phyloP scores from a whole-genome alignment of 2,888 invertebrate species.

The Neocrepidodera transversa region DNA sequence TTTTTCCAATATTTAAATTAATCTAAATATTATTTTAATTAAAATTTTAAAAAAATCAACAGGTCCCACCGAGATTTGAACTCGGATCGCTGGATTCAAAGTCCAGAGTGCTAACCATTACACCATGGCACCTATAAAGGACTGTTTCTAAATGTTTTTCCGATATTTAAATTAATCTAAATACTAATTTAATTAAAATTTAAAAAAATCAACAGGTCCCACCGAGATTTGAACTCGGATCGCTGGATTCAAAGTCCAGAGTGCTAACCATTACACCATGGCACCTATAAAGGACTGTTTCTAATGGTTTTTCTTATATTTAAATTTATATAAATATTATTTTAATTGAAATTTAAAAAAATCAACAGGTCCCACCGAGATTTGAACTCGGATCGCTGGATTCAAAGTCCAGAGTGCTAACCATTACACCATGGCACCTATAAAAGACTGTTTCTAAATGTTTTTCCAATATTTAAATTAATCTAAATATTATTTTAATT shows the following conservation, averaged over 20 bases:
- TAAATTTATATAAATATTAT: no score
- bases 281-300: conserved; percentile 38
- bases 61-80: conserved; percentile 81
- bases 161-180: no score
- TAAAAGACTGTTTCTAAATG: background rate
- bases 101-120: conserved; percentile 83
- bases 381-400: conserved; percentile 83
- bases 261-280: conserved; percentile 74
- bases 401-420: conserved; percentile 83
- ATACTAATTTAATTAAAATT: no score
- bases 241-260: conserved; percentile 83
- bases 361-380: conserved; percentile 72
- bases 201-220: no score
- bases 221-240: conserved; percentile 83
- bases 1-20: no score
- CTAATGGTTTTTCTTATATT: no score
- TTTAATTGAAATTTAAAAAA: background rate
- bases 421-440: conserved; percentile 65
- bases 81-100: conserved; percentile 83
- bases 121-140: conserved; percentile 48
- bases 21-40: no score
- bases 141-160: no score
- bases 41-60: no score
- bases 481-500: no score
- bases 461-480: no score